A percentile compares a stretch with the other conserved stretches of the same genome.
These are phyloP conservation scores for Darwinula stevensoni DNA, from an alignment of 2,888 invertebrate species.

Conservation along the genomic window DNA sequence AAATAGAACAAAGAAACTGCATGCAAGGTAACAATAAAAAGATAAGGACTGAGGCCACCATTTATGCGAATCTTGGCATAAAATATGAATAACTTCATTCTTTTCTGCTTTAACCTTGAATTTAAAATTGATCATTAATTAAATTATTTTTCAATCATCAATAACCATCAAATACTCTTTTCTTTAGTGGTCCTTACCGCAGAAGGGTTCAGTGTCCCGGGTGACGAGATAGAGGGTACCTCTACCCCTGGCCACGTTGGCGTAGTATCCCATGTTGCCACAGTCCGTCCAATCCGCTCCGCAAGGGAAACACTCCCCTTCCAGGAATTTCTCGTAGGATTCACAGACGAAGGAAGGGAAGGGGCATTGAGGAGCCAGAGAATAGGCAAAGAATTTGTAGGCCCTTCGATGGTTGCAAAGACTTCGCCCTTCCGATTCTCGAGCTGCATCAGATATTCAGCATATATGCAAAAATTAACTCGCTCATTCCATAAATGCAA, in stretches of 20 bases:
- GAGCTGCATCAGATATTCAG: conserved; percentile 8
- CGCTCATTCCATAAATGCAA: too few species aligned
- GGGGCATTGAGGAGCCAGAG: conserved; percentile 61
- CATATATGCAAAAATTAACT: background rate
- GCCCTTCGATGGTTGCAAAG: conserved; percentile 76
- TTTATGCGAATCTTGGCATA: too few species aligned
- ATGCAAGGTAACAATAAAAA: too few species aligned
- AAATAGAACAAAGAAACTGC: conserved; percentile 4
- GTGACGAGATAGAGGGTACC: conserved; percentile 59
- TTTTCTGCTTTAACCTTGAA: background rate
- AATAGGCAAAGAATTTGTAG: conserved; percentile 79
- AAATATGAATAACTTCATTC: background rate
- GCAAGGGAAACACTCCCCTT: conserved; percentile 44
- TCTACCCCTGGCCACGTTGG: conserved; percentile 46
- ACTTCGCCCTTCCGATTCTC: conserved; percentile 23
- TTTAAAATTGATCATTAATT: conserved; percentile 5
- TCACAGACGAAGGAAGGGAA: conserved; percentile 73
- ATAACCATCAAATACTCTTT: conserved; percentile 3
- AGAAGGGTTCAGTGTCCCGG: conserved; percentile 68
- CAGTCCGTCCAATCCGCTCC: conserved; percentile 24
- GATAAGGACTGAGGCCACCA: too few species aligned
- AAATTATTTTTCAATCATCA: conserved; percentile 1
- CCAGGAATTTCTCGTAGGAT: conserved; percentile 49
- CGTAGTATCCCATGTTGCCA: conserved; percentile 80
- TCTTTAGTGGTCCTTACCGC: conserved; percentile 34